These are phyloP conservation scores for Odobenus rosmarus DNA, from an alignment of 2,113 vertebrate genomes.

Conservation along the genomic window DNA sequence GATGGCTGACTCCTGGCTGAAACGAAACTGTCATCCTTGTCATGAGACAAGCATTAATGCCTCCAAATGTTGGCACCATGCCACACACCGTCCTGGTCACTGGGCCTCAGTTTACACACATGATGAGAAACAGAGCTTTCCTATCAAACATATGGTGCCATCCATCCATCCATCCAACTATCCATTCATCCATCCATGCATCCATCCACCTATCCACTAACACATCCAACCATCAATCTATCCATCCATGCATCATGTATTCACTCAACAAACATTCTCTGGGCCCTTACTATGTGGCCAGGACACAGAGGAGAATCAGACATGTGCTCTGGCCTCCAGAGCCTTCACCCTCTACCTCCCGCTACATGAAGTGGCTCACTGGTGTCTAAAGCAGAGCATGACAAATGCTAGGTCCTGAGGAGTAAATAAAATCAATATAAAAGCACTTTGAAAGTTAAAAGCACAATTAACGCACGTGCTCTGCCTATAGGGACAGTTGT, in stretches of 20 bases:
- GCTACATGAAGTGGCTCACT: rapidly evolving
- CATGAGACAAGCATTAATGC: neutral
- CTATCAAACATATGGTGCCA: neutral
- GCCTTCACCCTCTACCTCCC: rapidly evolving
- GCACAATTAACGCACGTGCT: neutral
- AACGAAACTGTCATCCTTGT: neutral
- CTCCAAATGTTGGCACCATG: neutral
- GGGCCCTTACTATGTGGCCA: neutral
- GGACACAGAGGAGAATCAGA: neutral
- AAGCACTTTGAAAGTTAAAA: conserved; percentile 53
- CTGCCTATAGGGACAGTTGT: neutral
- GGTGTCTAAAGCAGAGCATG: neutral
- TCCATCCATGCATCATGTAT: neutral
- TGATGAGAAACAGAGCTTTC: neutral
- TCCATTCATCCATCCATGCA: rapidly evolving
- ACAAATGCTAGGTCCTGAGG: neutral
- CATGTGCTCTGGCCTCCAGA: rapidly evolving
- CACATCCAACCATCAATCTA: rapidly evolving
- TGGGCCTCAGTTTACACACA: neutral
- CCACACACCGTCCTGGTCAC: neutral
- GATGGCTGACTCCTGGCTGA: neutral
- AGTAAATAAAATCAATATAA: conserved; percentile 43
- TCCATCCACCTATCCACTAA: rapidly evolving
- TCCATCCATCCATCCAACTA: rapidly evolving
- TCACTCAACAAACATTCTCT: neutral